Evolutionary conservation across 2,888 invertebrate species (phyloP).

Genomic region (Torymus tubicola): DNA sequence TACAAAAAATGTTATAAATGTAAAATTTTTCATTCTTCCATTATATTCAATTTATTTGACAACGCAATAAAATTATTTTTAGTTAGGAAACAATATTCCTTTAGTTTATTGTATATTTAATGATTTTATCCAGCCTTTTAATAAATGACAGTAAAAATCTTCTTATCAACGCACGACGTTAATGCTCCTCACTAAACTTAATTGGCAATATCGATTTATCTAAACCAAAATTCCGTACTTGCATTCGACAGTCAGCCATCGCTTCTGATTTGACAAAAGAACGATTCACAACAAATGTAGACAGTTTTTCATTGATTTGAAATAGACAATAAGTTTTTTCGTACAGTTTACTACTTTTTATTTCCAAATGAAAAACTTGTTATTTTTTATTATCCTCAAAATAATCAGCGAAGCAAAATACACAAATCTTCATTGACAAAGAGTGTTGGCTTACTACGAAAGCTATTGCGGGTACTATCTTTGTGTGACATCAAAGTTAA

Average conservation of each 20-base stretch:
- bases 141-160: slow-evolving; percentile 46
- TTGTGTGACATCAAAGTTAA: background rate
- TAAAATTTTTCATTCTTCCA: slow-evolving; percentile 23
- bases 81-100: slow-evolving; percentile 20
- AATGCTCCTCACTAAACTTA: slow-evolving; percentile 35
- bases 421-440: background rate
- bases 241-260: slow-evolving; percentile 35
- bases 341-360: too few relatives aligned
- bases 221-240: slow-evolving; percentile 41
- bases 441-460: background rate
- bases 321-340: slow-evolving; percentile 29
- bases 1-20: slow-evolving; percentile 27
- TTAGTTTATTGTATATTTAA: slow-evolving; percentile 10
- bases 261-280: slow-evolving; percentile 44
- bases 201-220: slow-evolving; percentile 49
- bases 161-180: slow-evolving; percentile 18
- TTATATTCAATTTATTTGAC: slow-evolving; percentile 10
- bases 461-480: background rate
- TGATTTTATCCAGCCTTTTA: slow-evolving; percentile 45
- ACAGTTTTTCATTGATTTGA: slow-evolving; percentile 45
- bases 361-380: too few relatives aligned
- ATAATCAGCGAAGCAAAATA: background rate
- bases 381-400: background rate
- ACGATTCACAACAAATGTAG: slow-evolving; percentile 28
- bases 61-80: slow-evolving; percentile 27